Base-by-base conservation (phyloP, 2,888 invertebrate species). In the Germaria angustata region DNA sequence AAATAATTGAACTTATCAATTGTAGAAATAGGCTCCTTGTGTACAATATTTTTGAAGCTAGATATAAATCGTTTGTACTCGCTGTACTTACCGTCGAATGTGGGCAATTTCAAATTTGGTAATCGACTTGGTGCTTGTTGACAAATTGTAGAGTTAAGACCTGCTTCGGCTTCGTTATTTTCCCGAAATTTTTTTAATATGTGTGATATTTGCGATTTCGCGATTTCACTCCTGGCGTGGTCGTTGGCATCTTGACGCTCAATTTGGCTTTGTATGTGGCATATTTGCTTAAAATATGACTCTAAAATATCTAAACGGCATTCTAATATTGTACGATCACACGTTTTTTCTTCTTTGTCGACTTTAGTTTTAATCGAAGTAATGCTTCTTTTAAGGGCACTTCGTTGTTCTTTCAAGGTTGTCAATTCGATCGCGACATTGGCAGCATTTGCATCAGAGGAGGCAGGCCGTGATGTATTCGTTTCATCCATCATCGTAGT, bases 271-370 rank as follows among this genome's bases (percentile, higher is more conserved):
- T 79, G 79, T 32, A 79, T 65, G 57, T 79, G 55, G 32, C 63
- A 34, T 28, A 72, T 44, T 49, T 79, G 79, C 36, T 72, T 79
- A 17, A 79, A 72, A 57, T 79, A 57, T 15, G 72, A 55, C n/a
- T n/a, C n/a, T n/a, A n/a, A n/a, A n/a, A n/a, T n/a, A n/a, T n/a
- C n/a, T n/a, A n/a, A n/a, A n/a, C n/a, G n/a, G n/a, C n/a, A n/a
- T n/a, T n/a, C n/a, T n/a, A n/a, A n/a, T n/a, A n/a, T n/a, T n/a
- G n/a, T 71, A 32, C 34, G 9, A 55, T 71, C 69, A 4, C n/a
- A 24, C 22, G 28, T 53, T 39, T 55, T 49, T 8, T 15, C 72
- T 15, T 71, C 71, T 39, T 57, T 71, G 28, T 71, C 71, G 8
- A 71, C 20, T 34, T 78, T 78, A 22, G 55, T 28, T 22, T 65